Base-by-base conservation (phyloP, 1,140 invertebrate species). In the Cyclargus thomasi region DNA sequence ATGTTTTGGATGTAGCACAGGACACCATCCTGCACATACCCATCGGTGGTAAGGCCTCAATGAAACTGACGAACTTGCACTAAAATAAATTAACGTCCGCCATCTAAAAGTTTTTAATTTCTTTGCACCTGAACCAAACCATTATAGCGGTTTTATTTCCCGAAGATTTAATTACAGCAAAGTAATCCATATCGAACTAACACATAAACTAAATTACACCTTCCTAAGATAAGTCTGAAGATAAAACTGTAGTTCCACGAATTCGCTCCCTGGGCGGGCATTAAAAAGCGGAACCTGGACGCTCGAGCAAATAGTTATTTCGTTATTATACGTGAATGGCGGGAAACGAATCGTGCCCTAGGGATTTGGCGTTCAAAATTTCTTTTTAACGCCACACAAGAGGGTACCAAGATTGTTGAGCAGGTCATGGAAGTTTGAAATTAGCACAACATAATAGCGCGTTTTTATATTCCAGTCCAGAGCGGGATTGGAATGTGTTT, bases 301-400 rank as follows among this genome's bases (percentile, higher is more conserved):
- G 55, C 65, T 55, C 65, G 20, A 29, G 65, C 64, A 62, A 65
- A 53, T 65, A 64, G 70, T 68, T 68, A 68, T 57, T 68, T 68
- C 70, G 70, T 71, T 71, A 71, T 71, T 71, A 71, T 68, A 71
- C 67, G 68, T 67, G 67, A 68, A 68, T 39, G 67, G 67, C 68
- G 66, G 65, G 64, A 66, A 71, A 68, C 65, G 68, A 71, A 71
- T 68, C 65, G 70, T 62, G 35, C 70, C 70, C 36, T 57, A 20
- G 70, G 68, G 70, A 66, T 53, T 65, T 67, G 62, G 57, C 62
- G 67, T 22, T 68, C 67, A 36, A 66, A 64, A 57, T 65, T 63
- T 65, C 67, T 68, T 68, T 59, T 36, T 20, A 70, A 67, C 63
- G 67, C 63, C 39, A 39, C 65, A 59, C 57, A 63, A 36, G 64